Conservation (phyloP, 1,140 invertebrate genomes). For the Bombus picipes region DNA sequence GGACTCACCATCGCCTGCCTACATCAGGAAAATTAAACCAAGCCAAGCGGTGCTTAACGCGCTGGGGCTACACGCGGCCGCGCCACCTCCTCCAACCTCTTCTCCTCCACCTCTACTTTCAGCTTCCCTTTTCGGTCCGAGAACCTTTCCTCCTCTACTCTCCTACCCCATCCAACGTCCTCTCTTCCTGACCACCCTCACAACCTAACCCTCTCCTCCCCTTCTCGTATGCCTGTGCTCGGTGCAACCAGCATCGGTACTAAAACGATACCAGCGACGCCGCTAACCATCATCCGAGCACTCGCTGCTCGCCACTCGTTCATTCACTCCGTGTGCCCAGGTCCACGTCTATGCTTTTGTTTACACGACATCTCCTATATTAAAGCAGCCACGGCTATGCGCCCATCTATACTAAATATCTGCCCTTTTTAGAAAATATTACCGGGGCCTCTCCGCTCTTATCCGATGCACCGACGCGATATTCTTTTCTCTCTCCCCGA, state of each 20-base stretch:
- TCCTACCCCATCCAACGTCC: slow-evolving; percentile 48
- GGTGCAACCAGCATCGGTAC: slow-evolving; percentile 48
- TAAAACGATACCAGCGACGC: slow-evolving; percentile 51
- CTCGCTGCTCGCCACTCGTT: slow-evolving; percentile 66
- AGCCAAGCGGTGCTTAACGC: slow-evolving; percentile 83
- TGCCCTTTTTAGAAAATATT: slow-evolving; percentile 70
- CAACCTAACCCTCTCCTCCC: slow-evolving; percentile 54
- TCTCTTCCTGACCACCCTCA: slow-evolving; percentile 50
- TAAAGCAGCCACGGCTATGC: slow-evolving; percentile 71
- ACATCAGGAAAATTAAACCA: slow-evolving; percentile 83
- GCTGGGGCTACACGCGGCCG: slow-evolving; percentile 79
- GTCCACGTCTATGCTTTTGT: slow-evolving; percentile 81
- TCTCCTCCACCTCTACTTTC: slow-evolving; percentile 54
- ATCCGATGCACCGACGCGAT: slow-evolving; percentile 54
- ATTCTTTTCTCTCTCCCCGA: slow-evolving; percentile 44
- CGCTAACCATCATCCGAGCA: slow-evolving; percentile 61
- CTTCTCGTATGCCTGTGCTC: slow-evolving; percentile 11
- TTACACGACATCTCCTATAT: slow-evolving; percentile 82
- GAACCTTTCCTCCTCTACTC: slow-evolving; percentile 51
- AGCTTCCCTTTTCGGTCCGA: slow-evolving; percentile 69
- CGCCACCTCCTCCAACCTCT: slow-evolving; percentile 73
- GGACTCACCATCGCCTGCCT: slow-evolving; percentile 79
- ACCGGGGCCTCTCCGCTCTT: slow-evolving; percentile 27
- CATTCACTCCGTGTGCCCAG: slow-evolving; percentile 73
- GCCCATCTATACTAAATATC: slow-evolving; percentile 50